Conservation (phyloP, 2,888 invertebrate species). For the Fragum fragum region DNA sequence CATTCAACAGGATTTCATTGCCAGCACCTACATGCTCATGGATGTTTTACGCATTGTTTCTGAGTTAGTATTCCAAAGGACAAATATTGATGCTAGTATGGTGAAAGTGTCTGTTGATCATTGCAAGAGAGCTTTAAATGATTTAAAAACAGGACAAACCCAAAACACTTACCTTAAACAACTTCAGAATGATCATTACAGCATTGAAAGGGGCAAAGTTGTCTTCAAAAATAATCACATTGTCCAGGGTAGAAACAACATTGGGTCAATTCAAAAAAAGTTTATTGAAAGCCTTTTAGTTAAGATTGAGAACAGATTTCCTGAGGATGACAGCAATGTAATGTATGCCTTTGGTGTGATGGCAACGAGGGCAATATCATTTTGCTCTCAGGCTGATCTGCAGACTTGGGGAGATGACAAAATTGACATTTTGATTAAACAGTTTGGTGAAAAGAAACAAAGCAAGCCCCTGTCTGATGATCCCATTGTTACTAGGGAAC, state of each 20-base stretch:
- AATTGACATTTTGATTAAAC: constrained; percentile 25
- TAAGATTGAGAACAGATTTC: constrained; percentile 37
- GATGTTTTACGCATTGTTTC: constrained; percentile 35
- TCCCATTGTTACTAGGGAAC: constrained; percentile 2
- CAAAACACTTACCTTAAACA: constrained; percentile 15
- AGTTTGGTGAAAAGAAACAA: constrained; percentile 18
- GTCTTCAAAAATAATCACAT: constrained; percentile 38
- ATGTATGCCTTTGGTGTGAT: constrained; percentile 37
- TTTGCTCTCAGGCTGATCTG: constrained; percentile 13
- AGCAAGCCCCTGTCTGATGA: constrained; percentile 12
- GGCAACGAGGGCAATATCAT: constrained; percentile 37
- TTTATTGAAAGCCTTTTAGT: constrained; percentile 30
- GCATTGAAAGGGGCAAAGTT: constrained; percentile 20
- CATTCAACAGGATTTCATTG: constrained; percentile 34
- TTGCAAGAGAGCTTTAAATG: neutral
- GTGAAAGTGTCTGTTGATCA: constrained; percentile 30
- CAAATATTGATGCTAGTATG: constrained; percentile 24
- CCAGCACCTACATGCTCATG: constrained; percentile 23
- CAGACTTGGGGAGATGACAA: constrained; percentile 44
- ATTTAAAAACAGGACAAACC: constrained; percentile 19
- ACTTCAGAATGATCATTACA: constrained; percentile 13
- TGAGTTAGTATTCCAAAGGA: constrained; percentile 30
- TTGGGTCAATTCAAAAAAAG: constrained; percentile 24
- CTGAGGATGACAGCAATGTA: constrained; percentile 37
- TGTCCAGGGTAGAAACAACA: constrained; percentile 34